A percentile compares a stretch with the other conserved stretches of the same genome.
Evolutionary conservation across 2,797 vertebrate species (phyloP).

Genomic region (Lutra lutra): DNA sequence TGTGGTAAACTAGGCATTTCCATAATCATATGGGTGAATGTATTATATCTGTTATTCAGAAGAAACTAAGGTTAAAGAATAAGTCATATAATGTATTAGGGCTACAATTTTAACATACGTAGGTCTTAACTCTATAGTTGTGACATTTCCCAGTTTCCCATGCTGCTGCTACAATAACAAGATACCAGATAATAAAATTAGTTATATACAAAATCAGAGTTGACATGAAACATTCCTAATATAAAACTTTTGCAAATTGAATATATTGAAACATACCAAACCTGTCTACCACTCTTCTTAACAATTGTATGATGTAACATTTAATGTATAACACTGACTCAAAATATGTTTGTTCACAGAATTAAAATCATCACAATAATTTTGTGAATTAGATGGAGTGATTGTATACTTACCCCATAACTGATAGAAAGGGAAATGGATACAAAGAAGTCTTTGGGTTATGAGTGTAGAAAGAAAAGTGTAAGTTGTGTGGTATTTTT

Average conservation of each 20-base stretch:
- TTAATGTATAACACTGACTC: not conserved
- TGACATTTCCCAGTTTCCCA: not conserved
- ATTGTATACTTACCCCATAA: not conserved
- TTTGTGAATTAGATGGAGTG: not conserved
- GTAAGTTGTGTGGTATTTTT: not conserved
- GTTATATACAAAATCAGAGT: not conserved
- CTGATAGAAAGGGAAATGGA: not conserved
- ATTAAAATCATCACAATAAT: not conserved
- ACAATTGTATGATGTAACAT: not conserved
- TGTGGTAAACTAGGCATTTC: not conserved
- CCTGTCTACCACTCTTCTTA: not conserved
- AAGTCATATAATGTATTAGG: not conserved
- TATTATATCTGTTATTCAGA: not conserved
- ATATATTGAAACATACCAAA: not conserved
- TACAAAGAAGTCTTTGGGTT: not conserved
- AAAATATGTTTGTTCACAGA: not conserved
- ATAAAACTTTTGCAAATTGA: not conserved
- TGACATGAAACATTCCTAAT: not conserved
- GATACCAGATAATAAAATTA: not conserved
- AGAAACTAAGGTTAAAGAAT: conserved; percentile 6
- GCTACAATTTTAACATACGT: not conserved
- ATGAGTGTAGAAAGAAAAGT: not conserved
- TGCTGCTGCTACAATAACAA: not conserved
- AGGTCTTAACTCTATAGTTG: not conserved
- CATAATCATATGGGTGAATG: not conserved